Percentiles rank a stretch among this genome's conserved stretches.
Conservation (phyloP, 1,140 invertebrate species). For the Spodoptera litura region DNA sequence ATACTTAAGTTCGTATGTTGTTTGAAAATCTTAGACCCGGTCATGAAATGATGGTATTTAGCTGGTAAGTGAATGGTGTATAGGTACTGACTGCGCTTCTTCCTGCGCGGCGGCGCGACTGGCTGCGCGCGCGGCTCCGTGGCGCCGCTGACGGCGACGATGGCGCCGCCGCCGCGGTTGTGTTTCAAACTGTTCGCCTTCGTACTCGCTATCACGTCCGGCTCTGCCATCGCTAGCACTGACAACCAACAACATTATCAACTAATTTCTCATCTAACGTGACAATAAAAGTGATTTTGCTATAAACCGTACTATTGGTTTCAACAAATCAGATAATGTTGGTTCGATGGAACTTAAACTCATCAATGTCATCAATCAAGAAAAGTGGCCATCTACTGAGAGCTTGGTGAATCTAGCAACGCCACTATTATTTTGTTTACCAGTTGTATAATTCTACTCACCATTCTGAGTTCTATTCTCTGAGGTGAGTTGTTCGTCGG, state of each 20-base stretch:
- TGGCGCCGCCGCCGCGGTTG: constrained; percentile 73
- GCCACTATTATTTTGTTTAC: too few relatives aligned
- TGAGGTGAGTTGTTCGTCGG: constrained; percentile 67
- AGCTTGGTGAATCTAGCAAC: too few relatives aligned
- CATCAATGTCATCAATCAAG: too few relatives aligned
- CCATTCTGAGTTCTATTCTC: constrained; percentile 72
- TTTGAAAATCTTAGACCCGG: too few relatives aligned
- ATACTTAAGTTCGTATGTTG: too few relatives aligned
- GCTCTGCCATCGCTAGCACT: constrained; percentile 89
- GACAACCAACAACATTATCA: not conserved
- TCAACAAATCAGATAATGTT: too few relatives aligned
- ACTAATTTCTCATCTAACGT: not conserved
- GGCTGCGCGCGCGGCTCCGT: constrained; percentile 83
- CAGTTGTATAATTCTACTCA: constrained; percentile 44
- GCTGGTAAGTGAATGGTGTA: too few relatives aligned
- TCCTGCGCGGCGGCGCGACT: constrained; percentile 93
- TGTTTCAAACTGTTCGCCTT: constrained; percentile 89
- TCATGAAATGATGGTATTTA: too few relatives aligned
- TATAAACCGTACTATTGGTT: too few relatives aligned
- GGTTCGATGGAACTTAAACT: too few relatives aligned
- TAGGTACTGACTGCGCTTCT: constrained; percentile 87
- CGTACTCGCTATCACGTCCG: constrained; percentile 97
- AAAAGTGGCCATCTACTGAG: too few relatives aligned
- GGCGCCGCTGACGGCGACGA: constrained; percentile 75
- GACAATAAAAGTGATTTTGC: too few relatives aligned